phyloP scores from a whole-genome alignment of 92 coral and sea anemone genomes.

The Parazoanthus swiftii region DNA sequence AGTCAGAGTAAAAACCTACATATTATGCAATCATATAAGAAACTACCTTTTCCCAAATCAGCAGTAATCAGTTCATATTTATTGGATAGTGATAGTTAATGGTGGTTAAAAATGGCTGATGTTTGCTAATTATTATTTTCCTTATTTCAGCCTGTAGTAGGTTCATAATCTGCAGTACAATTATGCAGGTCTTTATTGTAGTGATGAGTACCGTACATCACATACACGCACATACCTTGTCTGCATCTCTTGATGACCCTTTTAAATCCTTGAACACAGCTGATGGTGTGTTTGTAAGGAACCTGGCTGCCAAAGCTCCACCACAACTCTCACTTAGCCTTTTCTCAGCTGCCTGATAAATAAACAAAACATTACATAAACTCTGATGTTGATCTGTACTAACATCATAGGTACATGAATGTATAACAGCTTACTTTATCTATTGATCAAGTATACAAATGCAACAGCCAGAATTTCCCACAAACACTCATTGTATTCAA shows the following conservation, averaged over 20 bases:
- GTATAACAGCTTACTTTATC: too few species aligned
- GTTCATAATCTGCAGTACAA: neutral
- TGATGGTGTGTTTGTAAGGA: constrained; percentile 72
- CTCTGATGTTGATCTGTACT: neutral
- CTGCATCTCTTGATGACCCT: neutral
- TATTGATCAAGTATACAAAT: too few species aligned
- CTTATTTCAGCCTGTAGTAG: neutral
- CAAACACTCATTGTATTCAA: too few species aligned
- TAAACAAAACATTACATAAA: neutral
- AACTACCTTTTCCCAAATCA: too few species aligned
- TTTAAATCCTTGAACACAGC: constrained; percentile 54
- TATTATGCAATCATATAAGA: too few species aligned
- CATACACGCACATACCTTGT: constrained; percentile 21
- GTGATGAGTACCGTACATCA: neutral
- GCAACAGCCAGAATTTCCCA: too few species aligned
- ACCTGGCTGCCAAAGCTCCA: constrained; percentile 47
- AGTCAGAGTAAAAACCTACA: too few species aligned
- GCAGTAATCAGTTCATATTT: too few species aligned
- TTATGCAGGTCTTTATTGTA: neutral
- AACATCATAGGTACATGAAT: too few species aligned
- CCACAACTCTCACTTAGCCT: constrained; percentile 55
- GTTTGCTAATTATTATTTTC: neutral
- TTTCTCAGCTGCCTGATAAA: constrained; percentile 71
- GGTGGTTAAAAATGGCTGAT: too few species aligned
- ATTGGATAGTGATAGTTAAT: too few species aligned